Evolutionary conservation across 2,888 invertebrate genomes (phyloP), one percentile per base, ranked within the genome.

Genomic region (Acleris literana): DNA sequence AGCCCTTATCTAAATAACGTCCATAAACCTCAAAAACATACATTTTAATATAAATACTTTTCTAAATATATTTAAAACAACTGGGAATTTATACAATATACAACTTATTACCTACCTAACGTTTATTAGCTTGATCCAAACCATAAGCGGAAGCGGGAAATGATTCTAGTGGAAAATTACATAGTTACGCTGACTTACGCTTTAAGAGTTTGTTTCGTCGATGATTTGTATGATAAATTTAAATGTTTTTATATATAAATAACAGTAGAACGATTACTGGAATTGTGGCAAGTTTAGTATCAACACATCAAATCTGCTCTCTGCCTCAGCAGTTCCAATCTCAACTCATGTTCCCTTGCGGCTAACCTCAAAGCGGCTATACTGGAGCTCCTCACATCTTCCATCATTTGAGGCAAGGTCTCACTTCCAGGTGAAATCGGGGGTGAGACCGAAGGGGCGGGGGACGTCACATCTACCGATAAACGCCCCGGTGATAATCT

Each of bases 311-410:
- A 76, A 76, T 92, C 90, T 33, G 92, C 88, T 81, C 96, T 95
- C 78, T 97, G 96, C 59, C 97, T 93, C 71, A 97, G 86, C 92
- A 96, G 93, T 85, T 97, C 97, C 75, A 97, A 91, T 83, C 97
- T 94, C 54, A 97, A 88, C 85, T 98, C 97, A 85, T 98, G 97
- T 81, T 98, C 98, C 44, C 98, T 93, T 1, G 98, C 98, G 76
- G 97, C 97, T 58, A 97, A 88, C 74, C 98, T 93, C 66, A 98
- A 90, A 0, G 97, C 96, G 0, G 97, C 97, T 74, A 98, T 98
- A 79, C 97, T 97, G 16, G 97, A 97, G 72, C 95, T 96, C 74
- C 97, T 93, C n/a, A 97, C 94, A 81, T 97, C 97, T 43, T 92
- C 92, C 70, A 83, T 76, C 69, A 68, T 74, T 5, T 95, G 94